Base-by-base conservation (phyloP, 1,140 invertebrate species). In the Drosophila baimaii region DNA sequence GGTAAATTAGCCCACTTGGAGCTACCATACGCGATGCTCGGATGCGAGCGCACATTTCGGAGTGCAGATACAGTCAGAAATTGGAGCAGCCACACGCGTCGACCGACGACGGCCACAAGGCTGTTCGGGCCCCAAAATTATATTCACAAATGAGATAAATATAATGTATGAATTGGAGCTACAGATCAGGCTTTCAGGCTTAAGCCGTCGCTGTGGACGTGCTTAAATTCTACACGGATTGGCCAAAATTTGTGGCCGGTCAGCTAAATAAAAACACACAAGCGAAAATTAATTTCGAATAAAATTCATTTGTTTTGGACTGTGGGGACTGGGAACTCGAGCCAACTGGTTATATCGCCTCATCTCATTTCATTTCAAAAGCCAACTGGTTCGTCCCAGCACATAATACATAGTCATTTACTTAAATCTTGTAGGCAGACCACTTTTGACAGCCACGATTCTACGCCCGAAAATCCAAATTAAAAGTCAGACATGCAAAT, bases 401-500 rank as follows among this genome's bases (percentile, higher is more conserved):
- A 49, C 52, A 77, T 77, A 70, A 80, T 70, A 80, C 70, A 70
- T 76, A 61, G 72, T 54, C 65, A 59, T 65, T 81, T 81, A 65
- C 54, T 81, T 76, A 80, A 46, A 57, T 63, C 70, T 64, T 79
- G 61, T 68, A 81, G 78, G 58, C 70, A 73, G 59, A 62, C 71
- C 68, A 65, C 43, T 65, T 69, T 68, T 74, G 71, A 80, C 62
- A 52, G 33, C 65, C 12, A 29, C 41, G 31, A 77, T 88, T 82
- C 71, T 82, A 73, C 44, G 56, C 72, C 77, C 58, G 35, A 77
- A 70, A 72, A 52, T 49, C 43, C 44, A 61, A 70, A 77, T 83
- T 73, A 86, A 78, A 89, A 79, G 76, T 77, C 74, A 70, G 39
- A 64, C 83, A 88, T 88, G 83, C 83, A 88, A 88, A 88, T 89